Percentiles rank a stretch among this genome's conserved stretches.
Conservation (phyloP, 2,888 invertebrate genomes). For the Drosophila anomalata region DNA sequence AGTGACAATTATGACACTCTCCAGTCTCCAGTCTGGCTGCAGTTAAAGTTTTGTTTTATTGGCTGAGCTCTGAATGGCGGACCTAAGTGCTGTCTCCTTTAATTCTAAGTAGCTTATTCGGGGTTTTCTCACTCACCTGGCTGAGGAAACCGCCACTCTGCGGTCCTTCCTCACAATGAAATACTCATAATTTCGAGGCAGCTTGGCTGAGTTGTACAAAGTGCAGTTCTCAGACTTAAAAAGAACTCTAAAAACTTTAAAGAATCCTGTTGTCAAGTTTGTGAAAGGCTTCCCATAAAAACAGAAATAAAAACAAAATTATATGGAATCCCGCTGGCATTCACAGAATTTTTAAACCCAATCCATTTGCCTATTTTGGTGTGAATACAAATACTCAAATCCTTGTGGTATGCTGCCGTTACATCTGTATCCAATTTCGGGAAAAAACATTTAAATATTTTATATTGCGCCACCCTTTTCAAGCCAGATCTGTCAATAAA, state of each 20-base stretch:
- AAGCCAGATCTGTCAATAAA: conserved; percentile 48
- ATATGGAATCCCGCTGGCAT: background rate
- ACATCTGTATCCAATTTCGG: conserved; percentile 11
- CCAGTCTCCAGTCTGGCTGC: conserved; percentile 21
- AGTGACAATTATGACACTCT: conserved; percentile 57
- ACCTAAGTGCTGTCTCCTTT: conserved; percentile 57
- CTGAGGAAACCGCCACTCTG: conserved; percentile 1
- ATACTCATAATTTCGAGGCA: background rate
- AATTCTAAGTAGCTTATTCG: conserved; percentile 65
- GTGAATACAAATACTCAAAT: conserved; percentile 8
- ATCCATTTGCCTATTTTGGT: conserved; percentile 22
- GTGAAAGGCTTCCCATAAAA: background rate
- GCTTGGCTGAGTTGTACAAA: background rate
- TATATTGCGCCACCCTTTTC: conserved; percentile 7
- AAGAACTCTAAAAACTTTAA: background rate
- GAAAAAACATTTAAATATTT: conserved; percentile 36
- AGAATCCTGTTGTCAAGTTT: background rate
- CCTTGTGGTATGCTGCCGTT: background rate
- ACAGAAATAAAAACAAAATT: background rate
- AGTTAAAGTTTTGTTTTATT: conserved; percentile 60
- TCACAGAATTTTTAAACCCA: background rate
- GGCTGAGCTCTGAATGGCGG: conserved; percentile 50
- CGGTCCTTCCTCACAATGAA: background rate
- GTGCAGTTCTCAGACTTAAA: conserved; percentile 4
- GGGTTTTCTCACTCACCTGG: conserved; percentile 12